Evolutionary conservation across 2,797 vertebrate species (phyloP).

Genomic region (Linurgus olivaceus): DNA sequence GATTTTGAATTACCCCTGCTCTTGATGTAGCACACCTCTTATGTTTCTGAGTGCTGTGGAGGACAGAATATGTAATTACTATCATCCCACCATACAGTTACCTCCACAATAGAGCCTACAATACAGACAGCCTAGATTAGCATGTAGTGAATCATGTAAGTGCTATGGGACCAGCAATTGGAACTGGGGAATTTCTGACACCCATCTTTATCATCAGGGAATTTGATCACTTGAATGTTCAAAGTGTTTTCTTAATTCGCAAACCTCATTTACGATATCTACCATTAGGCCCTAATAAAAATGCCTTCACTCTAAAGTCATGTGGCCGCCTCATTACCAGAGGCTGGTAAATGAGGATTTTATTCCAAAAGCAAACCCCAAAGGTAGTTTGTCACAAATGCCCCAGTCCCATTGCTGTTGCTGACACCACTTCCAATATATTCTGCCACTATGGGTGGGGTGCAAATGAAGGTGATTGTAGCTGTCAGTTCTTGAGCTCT

Average conservation of each 20-base stretch:
- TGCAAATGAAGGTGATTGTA: not conserved
- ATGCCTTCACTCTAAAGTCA: not conserved
- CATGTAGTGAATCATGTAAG: not conserved
- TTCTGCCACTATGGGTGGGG: not conserved
- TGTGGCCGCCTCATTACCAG: not conserved
- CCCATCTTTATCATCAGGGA: not conserved
- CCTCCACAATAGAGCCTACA: not conserved
- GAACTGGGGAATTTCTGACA: not conserved
- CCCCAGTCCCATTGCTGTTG: not conserved
- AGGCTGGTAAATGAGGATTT: constrained; percentile 27
- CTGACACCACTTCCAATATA: not conserved
- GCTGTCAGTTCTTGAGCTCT: not conserved
- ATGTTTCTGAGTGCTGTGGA: not conserved
- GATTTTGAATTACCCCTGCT: not conserved
- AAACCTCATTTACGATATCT: not conserved
- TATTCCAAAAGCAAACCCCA: constrained; percentile 19
- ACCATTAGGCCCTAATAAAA: not conserved
- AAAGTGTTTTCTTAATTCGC: constrained; percentile 1
- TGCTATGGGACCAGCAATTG: not conserved
- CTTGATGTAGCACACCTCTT: not conserved
- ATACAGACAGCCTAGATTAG: not conserved
- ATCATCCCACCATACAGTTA: not conserved
- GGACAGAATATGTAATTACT: not conserved
- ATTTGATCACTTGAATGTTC: constrained; percentile 2
- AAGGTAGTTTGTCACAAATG: not conserved